These are phyloP conservation scores for Adelosebastes latens DNA, from an alignment of 2,797 vertebrate species.

Conservation along the genomic window DNA sequence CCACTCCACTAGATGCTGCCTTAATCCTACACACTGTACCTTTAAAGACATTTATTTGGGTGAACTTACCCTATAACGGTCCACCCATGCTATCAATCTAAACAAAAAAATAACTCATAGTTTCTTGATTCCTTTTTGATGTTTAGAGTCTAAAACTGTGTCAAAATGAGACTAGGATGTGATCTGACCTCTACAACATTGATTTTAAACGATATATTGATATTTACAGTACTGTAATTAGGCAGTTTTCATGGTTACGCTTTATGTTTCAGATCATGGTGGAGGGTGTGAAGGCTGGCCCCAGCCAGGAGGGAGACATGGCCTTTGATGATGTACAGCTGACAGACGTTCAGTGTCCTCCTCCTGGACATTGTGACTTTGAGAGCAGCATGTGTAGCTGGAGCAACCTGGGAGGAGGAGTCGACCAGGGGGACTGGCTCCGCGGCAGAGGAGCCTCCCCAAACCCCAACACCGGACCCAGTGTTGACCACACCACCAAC, in stretches of 20 bases:
- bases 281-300: constrained; percentile 75
- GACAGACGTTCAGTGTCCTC: constrained; percentile 64
- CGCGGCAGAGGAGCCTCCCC: constrained; percentile 65
- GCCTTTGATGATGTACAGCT: constrained; percentile 83
- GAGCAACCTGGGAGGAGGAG: constrained; percentile 71
- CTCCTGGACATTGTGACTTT: constrained; percentile 80
- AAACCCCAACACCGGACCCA: constrained; percentile 72
- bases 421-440: constrained; percentile 81
- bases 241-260: not conserved
- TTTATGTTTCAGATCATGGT: constrained; percentile 75
- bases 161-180: not conserved
- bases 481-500: constrained; percentile 82
- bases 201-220: not conserved
- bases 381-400: constrained; percentile 79
- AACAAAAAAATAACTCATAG: not conserved
- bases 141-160: not conserved
- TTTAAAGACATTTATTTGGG: not conserved
- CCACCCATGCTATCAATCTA: not conserved
- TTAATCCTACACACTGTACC: no score
- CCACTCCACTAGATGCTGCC: no score
- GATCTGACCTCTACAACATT: not conserved
- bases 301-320: constrained; percentile 70
- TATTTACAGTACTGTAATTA: not conserved
- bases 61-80: not conserved
- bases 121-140: not conserved